Conservation (phyloP, 2,797 vertebrate species). For the Hephaestus fuliginosus region DNA sequence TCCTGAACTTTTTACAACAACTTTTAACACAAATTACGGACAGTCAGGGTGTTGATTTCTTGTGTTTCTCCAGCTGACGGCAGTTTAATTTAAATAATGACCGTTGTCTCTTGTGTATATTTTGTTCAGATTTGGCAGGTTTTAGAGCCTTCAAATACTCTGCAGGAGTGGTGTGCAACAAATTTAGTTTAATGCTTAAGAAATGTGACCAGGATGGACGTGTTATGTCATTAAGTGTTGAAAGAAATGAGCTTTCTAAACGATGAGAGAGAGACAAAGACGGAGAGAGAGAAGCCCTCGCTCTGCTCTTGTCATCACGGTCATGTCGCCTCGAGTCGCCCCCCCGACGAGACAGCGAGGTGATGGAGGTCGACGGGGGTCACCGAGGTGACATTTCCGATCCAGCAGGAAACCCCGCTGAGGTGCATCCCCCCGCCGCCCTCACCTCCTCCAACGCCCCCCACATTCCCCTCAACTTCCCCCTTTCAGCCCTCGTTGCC, state of each 20-base stretch:
- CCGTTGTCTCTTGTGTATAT: background rate
- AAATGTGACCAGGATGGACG: background rate
- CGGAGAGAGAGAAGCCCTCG: background rate
- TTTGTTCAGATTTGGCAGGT: background rate
- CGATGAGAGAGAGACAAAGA: background rate
- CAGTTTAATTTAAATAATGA: background rate
- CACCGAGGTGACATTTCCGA: slow-evolving; percentile 11
- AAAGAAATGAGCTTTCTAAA: background rate
- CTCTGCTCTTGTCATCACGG: background rate
- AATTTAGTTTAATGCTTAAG: background rate
- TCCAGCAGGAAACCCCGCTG: slow-evolving; percentile 13
- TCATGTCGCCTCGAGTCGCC: background rate
- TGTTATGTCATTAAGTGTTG: background rate
- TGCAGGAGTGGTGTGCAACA: background rate
- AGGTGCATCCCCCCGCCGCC: background rate
- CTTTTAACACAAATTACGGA: too few species aligned
- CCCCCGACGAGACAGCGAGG: slow-evolving; percentile 6
- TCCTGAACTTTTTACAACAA: background rate
- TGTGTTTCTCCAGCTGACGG: background rate
- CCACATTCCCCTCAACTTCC: too few species aligned
- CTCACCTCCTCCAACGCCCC: background rate
- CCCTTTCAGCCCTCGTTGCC: background rate
- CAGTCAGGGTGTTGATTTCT: background rate
- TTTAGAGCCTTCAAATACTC: background rate
- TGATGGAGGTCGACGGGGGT: slow-evolving; percentile 44